Evolutionary conservation across 2,888 invertebrate genomes (phyloP), one percentile per base, ranked within the genome.

Genomic region (Andrena trimmerana): DNA sequence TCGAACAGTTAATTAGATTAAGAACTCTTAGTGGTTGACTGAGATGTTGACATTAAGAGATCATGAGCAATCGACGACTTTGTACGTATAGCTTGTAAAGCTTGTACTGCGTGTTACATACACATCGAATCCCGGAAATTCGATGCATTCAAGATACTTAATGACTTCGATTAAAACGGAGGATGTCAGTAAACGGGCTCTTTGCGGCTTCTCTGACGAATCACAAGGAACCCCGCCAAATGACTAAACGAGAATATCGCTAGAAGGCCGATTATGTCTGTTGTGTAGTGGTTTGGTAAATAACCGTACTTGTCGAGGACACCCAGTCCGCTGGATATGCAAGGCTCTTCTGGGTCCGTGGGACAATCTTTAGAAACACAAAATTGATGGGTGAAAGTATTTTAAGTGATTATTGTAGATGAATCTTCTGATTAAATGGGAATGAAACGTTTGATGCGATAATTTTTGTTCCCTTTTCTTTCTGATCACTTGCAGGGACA

Each of bases 271-370:
- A 92, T 33, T 74, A 95, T 95, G 85, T 96, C 95, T 29, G 95
- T 93, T 93, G 94, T 94, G 86, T 95, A 95, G 90, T 95, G 93
- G 29, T 93, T 94, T 27, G 94, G 94, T 0, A 92, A 93, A 77
- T 94, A 96, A 0, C 96, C 96, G 85, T 95, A 96, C 88, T 95
- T 94, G 31, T 95, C 94, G n/a, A 97, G 91, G 0, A 97, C 97
- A 73, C 96, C 96, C 0, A 95, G 88, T 0, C 97, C 97, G 10
- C 95, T 96, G 84, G 94, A 95, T 6, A 97, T 95, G 88, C 97
- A 97, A 0, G 96, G 96, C 83, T 96, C 95, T 0, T 96, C 95
- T 0, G 95, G 94, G 65, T 96, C 95, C 50, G 94, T 91, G 0
- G 96, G 95, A 85, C 97, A 97, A 62, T 95, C 96, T 95, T 87